A percentile compares a stretch with the other conserved stretches of the same genome.
These are phyloP conservation scores for Cisticola juncidis DNA, from an alignment of 2,113 vertebrate genomes.

Conservation along the genomic window DNA sequence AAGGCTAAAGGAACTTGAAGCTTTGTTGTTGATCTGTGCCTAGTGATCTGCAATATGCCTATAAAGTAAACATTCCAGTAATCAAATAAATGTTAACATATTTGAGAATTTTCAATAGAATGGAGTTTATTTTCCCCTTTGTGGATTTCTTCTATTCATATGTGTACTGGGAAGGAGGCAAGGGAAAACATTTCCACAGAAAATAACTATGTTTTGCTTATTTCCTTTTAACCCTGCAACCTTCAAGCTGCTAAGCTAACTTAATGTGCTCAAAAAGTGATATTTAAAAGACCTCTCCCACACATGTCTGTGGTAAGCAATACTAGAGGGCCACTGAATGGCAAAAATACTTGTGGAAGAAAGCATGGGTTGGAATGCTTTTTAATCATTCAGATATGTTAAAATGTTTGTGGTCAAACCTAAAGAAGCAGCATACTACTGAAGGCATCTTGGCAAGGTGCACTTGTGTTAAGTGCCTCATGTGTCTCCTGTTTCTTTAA, in stretches of 20 bases:
- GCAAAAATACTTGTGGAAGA: background rate
- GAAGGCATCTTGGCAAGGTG: background rate
- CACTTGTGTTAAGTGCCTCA: background rate
- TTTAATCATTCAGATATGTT: background rate
- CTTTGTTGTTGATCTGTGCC: background rate
- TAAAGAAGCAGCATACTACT: background rate
- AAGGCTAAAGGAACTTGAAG: background rate
- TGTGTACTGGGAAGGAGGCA: background rate
- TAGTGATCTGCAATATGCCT: background rate
- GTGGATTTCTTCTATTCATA: background rate
- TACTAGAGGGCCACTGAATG: background rate
- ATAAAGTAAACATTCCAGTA: background rate
- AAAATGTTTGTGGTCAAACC: background rate
- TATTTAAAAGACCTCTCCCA: background rate
- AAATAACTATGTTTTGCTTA: background rate
- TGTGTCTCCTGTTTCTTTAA: conserved; percentile 10
- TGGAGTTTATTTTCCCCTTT: background rate
- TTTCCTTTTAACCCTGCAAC: background rate
- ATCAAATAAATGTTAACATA: background rate
- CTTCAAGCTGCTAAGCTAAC: background rate
- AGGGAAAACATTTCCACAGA: background rate
- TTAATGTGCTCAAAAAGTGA: background rate
- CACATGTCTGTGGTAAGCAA: background rate
- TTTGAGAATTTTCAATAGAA: background rate
- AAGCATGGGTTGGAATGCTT: background rate